These are phyloP conservation scores for Hetaerina americana DNA, from an alignment of 1,140 invertebrate genomes.

Conservation along the genomic window DNA sequence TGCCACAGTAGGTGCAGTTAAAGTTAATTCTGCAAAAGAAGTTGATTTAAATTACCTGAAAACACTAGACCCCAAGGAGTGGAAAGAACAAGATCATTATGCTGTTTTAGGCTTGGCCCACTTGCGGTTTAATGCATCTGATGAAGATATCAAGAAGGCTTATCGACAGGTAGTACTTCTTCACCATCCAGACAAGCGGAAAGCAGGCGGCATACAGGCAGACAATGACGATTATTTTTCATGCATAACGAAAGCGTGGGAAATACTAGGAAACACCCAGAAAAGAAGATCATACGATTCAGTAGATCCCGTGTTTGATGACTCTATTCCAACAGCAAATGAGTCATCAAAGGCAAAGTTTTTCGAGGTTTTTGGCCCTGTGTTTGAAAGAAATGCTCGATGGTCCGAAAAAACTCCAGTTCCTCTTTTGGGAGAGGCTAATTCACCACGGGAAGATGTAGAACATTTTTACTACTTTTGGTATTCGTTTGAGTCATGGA, in stretches of 20 bases:
- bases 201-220: constrained; percentile 72
- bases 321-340: constrained; percentile 61
- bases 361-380: constrained; percentile 46
- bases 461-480: constrained; percentile 83
- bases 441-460: constrained; percentile 55
- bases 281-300: constrained; percentile 89
- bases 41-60: constrained; percentile 75
- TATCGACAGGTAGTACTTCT: constrained; percentile 80
- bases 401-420: constrained; percentile 87
- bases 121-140: constrained; percentile 64
- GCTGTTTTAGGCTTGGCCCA: constrained; percentile 78
- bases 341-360: constrained; percentile 24
- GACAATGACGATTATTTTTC: constrained; percentile 93
- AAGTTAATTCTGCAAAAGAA: constrained; percentile 30
- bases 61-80: constrained; percentile 88
- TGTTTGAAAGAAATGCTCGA: constrained; percentile 74
- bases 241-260: constrained; percentile 96
- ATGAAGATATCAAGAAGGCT: constrained; percentile 85
- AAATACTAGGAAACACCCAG: constrained; percentile 67
- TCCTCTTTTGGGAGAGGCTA: constrained; percentile 66
- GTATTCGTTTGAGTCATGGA: constrained; percentile 98
- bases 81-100: constrained; percentile 97
- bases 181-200: constrained; percentile 96
- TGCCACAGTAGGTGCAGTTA: neutral
- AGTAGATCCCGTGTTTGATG: constrained; percentile 88